Base-by-base conservation (phyloP, 2,888 invertebrate species). In the Drosophila atripex region DNA sequence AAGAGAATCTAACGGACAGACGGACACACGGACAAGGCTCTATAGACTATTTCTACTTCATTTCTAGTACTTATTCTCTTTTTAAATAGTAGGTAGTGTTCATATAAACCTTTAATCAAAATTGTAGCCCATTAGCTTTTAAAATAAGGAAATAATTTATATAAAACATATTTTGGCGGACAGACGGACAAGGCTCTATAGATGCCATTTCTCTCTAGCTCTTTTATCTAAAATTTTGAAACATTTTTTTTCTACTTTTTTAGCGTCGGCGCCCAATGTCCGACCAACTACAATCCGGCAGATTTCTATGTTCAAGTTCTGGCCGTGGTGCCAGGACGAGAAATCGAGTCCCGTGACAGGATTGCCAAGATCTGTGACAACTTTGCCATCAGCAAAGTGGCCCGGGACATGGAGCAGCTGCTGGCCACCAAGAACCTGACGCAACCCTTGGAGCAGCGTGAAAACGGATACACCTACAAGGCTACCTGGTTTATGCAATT, bases 291-390 rank as follows among this genome's bases (percentile, higher is more conserved):
- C 92, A 98, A 98, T 90, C 98, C 98, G 2, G 98, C 98, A 0
- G 98, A 99, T 92, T 97, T 96, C 91, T 98, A 96, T 91, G 96
- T 99, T 50, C 96, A 98, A 89, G 94, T 97, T 2, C 91, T 98
- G 75, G 97, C 98, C 0, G 95, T 98, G 1, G 94, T 96, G 1
- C 98, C 98, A 0, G 96, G 95, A 0, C 93, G 95, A 12, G 98
- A 98, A 90, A 94, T 94, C 45, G 94, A 95, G 8, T 97, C 97
- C 47, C 93, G 95, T 46, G 94, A 95, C 60, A 95, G 95, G 2
- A 95, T 97, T 39, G 94, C 95, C 70, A 94, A 95, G 65, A 95
- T 97, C 21, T 97, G 97, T 90, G 95, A 96, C 58, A 93, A 94
- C 51, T 97, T 95, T 89, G 90, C 92, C 2, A 82, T 89, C 2